Percentiles rank a stretch among this genome's conserved stretches.
These are phyloP conservation scores for Daktulosphaira vitifoliae DNA, from an alignment of 1,140 invertebrate species.

Conservation along the genomic window DNA sequence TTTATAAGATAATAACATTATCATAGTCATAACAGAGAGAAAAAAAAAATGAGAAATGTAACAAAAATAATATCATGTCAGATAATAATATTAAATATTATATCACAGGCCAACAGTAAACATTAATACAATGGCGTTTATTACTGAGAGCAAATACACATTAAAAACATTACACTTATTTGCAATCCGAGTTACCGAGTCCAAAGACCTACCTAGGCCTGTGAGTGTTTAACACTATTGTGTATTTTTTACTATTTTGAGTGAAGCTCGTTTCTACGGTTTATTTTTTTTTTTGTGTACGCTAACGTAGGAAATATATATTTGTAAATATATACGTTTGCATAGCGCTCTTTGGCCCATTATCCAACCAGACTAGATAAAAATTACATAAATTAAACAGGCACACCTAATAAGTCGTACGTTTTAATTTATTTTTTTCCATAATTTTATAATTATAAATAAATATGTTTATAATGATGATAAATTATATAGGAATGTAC, in stretches of 20 bases:
- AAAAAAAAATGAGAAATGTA: too few relatives aligned
- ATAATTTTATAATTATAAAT: too few relatives aligned
- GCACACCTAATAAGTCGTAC: conserved; percentile 31
- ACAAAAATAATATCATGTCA: neutral
- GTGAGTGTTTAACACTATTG: neutral
- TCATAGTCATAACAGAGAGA: too few relatives aligned
- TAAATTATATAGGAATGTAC: conserved; percentile 30
- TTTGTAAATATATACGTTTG: conserved; percentile 3
- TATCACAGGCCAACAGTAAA: conserved; percentile 24
- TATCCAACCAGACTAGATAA: conserved; percentile 33
- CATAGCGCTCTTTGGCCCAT: conserved; percentile 29
- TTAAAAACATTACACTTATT: too few relatives aligned
- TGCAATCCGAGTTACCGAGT: conserved; percentile 8
- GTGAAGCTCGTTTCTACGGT: neutral
- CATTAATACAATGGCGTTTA: too few relatives aligned
- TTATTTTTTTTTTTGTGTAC: conserved; percentile 3
- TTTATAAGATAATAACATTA: neutral
- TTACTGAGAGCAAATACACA: too few relatives aligned
- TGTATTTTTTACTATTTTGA: neutral
- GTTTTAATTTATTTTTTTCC: too few relatives aligned
- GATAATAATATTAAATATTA: neutral
- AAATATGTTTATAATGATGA: conserved; percentile 16
- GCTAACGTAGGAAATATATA: conserved; percentile 6
- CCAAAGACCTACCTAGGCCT: conserved; percentile 12
- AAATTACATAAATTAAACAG: conserved; percentile 33